phyloP scores from a whole-genome alignment of 92 coral and sea anemone species.

The Meandrina meandrites region DNA sequence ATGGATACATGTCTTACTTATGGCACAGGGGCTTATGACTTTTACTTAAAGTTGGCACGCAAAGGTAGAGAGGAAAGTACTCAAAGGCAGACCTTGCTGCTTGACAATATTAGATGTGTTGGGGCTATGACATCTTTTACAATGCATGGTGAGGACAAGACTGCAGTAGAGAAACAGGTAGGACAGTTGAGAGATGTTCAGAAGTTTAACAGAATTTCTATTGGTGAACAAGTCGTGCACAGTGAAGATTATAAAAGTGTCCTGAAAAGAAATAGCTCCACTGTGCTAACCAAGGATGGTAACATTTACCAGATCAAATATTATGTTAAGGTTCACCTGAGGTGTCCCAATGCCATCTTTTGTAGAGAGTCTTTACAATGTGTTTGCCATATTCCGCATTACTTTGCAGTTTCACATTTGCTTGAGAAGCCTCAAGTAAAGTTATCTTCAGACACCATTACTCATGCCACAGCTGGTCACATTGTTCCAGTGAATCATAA shows the following conservation, averaged over 20 bases:
- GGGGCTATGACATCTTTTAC: constrained; percentile 43
- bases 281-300: constrained; percentile 23
- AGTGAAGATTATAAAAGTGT: constrained; percentile 43
- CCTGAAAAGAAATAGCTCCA: constrained; percentile 33
- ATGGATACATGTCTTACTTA: constrained; percentile 32
- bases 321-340: constrained; percentile 32
- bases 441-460: constrained; percentile 40
- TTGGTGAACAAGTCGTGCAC: constrained; percentile 35
- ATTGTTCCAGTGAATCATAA: too few relatives aligned
- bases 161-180: constrained; percentile 48
- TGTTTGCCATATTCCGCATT: constrained; percentile 33
- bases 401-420: constrained; percentile 41
- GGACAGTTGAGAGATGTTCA: constrained; percentile 44
- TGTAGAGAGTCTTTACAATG: constrained; percentile 33
- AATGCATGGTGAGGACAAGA: constrained; percentile 38
- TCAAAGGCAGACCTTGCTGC: constrained; percentile 45
- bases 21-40: constrained; percentile 48
- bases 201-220: constrained; percentile 44
- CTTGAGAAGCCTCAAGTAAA: constrained; percentile 37
- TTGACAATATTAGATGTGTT: constrained; percentile 19
- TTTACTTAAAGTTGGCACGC: constrained; percentile 32
- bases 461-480: constrained; percentile 24
- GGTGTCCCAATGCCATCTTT: constrained; percentile 48
- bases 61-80: constrained; percentile 36
- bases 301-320: constrained; percentile 40